These are phyloP conservation scores for Tetragonisca angustula DNA, from an alignment of 2,888 invertebrate genomes.

Conservation along the genomic window DNA sequence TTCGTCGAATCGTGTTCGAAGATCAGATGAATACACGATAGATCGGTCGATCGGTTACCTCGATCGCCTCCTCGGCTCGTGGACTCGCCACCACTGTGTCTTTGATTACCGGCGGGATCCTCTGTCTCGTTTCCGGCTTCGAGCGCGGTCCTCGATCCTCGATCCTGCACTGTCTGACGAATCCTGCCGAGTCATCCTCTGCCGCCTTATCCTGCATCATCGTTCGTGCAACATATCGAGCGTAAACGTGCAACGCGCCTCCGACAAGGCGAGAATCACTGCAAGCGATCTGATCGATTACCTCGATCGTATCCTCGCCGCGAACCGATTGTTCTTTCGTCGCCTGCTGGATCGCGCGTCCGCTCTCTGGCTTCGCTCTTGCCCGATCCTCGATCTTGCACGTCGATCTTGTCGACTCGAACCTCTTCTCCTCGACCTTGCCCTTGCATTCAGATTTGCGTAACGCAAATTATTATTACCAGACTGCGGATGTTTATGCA, in stretches of 20 bases:
- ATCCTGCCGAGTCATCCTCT: slow-evolving; percentile 32
- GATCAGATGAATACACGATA: not conserved
- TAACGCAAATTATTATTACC: slow-evolving; percentile 27
- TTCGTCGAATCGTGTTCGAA: not conserved
- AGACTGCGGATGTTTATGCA: not conserved
- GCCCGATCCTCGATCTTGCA: slow-evolving; percentile 54
- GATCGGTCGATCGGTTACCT: slow-evolving; percentile 67
- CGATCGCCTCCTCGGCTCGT: slow-evolving; percentile 60
- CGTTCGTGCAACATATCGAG: slow-evolving; percentile 25
- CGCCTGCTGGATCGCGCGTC: slow-evolving; percentile 30
- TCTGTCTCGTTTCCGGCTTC: slow-evolving; percentile 71
- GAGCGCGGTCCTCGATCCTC: slow-evolving; percentile 57
- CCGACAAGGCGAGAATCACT: not conserved
- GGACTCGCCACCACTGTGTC: slow-evolving; percentile 47
- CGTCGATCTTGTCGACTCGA: slow-evolving; percentile 46
- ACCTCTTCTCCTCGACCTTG: slow-evolving; percentile 48
- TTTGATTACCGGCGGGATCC: slow-evolving; percentile 64
- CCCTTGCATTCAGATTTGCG: slow-evolving; percentile 47
- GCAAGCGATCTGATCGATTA: slow-evolving; percentile 58
- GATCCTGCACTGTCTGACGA: slow-evolving; percentile 53
- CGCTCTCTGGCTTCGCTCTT: slow-evolving; percentile 59
- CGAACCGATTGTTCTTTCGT: slow-evolving; percentile 44
- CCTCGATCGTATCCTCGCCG: slow-evolving; percentile 60
- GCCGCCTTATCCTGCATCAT: slow-evolving; percentile 44
- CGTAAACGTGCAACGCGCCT: slow-evolving; percentile 16